A percentile compares a stretch with the other conserved stretches of the same genome.
Conservation (phyloP, 2,797 vertebrate genomes). For the Myotis pilosus region DNA sequence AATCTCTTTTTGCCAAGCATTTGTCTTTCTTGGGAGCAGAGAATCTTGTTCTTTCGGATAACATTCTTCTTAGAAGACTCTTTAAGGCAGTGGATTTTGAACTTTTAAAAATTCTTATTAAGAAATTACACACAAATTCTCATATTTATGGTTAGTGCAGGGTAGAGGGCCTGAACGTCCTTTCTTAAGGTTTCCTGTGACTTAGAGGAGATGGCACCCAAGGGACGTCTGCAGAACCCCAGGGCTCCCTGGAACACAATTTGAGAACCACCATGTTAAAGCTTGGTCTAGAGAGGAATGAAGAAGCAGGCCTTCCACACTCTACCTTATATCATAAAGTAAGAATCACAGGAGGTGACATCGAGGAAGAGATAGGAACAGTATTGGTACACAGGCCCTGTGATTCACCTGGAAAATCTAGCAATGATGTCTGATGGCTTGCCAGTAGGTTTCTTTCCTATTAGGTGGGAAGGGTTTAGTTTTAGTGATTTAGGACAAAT, state of each 20-base stretch:
- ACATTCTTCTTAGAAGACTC: background rate
- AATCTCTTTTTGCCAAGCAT: background rate
- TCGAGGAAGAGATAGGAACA: background rate
- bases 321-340: background rate
- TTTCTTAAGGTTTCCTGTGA: background rate
- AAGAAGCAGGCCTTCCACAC: background rate
- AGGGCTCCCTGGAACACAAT: background rate
- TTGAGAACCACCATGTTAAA: background rate
- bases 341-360: background rate
- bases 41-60: background rate
- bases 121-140: background rate
- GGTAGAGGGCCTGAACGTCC: background rate
- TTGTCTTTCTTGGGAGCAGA: background rate
- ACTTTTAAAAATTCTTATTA: background rate
- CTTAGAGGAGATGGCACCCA: background rate
- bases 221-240: background rate
- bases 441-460: background rate
- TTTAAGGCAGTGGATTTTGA: slow-evolving; percentile 5
- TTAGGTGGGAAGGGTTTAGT: background rate
- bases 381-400: background rate
- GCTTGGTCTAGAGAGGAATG: background rate
- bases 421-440: background rate
- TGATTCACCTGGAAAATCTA: background rate
- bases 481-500: background rate
- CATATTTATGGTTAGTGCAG: background rate